phyloP scores from a whole-genome alignment of 2,113 vertebrate genomes.

The Grantiella picta region DNA sequence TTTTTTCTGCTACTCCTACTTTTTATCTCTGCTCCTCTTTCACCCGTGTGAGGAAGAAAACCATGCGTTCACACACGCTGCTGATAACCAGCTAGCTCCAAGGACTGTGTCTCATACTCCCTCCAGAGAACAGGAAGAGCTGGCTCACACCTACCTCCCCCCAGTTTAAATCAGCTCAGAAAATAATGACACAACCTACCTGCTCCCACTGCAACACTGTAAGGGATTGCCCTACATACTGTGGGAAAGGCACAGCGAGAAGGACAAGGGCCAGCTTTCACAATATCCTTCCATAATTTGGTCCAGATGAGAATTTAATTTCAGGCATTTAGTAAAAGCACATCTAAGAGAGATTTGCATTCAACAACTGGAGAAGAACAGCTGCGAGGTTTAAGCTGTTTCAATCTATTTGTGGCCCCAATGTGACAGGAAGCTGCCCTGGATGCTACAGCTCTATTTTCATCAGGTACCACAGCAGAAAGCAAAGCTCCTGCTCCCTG shows the following conservation, averaged over 20 bases:
- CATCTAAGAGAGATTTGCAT: not conserved
- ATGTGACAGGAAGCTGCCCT: not conserved
- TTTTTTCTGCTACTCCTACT: not conserved
- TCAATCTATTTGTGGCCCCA: not conserved
- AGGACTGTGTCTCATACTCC: not conserved
- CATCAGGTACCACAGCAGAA: not conserved
- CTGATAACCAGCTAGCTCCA: not conserved
- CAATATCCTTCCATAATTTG: not conserved
- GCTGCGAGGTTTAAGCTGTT: not conserved
- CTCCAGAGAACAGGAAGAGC: not conserved
- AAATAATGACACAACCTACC: not conserved
- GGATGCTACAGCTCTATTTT: not conserved
- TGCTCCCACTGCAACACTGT: not conserved
- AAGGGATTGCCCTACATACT: not conserved
- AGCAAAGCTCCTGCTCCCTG: not conserved
- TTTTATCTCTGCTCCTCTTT: not conserved
- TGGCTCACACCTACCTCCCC: not conserved
- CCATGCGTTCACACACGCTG: not conserved
- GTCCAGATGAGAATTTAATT: not conserved
- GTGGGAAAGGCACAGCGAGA: not conserved
- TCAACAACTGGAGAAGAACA: not conserved
- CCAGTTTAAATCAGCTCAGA: not conserved
- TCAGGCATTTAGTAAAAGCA: not conserved
- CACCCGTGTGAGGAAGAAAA: not conserved
- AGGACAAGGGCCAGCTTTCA: not conserved